Evolutionary conservation across 2,113 vertebrate species (phyloP), one percentile per base, ranked within the genome.

Genomic region (Lepus europaeus): DNA sequence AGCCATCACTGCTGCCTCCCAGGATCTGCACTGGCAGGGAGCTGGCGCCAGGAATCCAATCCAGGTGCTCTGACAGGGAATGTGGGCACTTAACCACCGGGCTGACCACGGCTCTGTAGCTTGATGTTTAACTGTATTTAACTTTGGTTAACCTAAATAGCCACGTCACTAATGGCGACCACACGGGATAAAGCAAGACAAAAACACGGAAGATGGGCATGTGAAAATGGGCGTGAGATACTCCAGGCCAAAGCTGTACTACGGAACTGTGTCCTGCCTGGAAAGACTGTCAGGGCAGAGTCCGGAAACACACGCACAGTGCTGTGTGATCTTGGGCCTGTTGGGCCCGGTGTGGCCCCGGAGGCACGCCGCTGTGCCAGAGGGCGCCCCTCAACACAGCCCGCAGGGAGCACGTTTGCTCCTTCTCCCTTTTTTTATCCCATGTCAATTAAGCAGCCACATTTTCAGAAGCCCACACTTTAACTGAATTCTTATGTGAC

Each of bases 71-170:
- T 45, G 45, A 45, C 45, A 45, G 45, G 45, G 45, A 45, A 45
- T 45, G 45, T 45, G 45, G 45, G 45, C 45, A 45, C 45, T 45
- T 45, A 45, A 45, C 45, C 45, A 45, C 45, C 6, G 7, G 45
- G 45, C 45, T 45, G 45, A 45, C 45, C 45, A 45, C 7, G 6
- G 45, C 45, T 45, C 45, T 45, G 45, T 45, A 45, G 45, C 45
- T 45, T 7, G 45, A 45, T 7, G 45, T 45, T 29, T 33, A 17
- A 72, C 53, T 79, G 31, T 73, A 87, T 56, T 76, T 64, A 14
- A 64, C 89, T 85, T 70, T n/a, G 82, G 45, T 81, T 93, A 84
- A 91, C 31, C 83, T 51, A 45, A 39, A 91, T 39, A 80, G 17
- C 39, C n/a, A 63, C 59, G 49, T 56, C 20, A 70, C 76, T 90